Percentiles rank a stretch among this genome's conserved stretches.
Conservation (phyloP, 2,113 vertebrate genomes). For the Saiga tatarica region DNA sequence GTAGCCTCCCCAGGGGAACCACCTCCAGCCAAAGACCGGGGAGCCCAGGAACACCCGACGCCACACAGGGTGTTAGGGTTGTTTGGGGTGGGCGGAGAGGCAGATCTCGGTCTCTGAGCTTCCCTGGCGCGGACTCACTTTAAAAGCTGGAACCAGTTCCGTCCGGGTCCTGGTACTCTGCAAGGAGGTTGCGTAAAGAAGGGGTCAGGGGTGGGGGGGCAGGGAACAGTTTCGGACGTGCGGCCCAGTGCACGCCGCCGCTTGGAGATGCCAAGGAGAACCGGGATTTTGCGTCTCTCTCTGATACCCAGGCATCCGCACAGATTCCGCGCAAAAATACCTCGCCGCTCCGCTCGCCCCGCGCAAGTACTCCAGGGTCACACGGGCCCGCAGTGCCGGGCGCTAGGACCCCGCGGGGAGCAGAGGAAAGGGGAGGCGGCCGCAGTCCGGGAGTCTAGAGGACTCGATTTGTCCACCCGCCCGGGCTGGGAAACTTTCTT, state of each 20-base stretch:
- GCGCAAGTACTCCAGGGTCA: background rate
- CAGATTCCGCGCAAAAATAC: background rate
- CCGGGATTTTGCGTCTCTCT: background rate
- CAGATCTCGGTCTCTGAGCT: background rate
- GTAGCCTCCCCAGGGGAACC: background rate
- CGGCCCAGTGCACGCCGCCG: background rate
- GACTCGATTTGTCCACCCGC: background rate
- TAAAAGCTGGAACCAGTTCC: background rate
- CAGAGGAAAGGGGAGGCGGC: background rate
- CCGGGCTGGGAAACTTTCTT: conserved; percentile 40
- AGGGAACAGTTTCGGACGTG: background rate
- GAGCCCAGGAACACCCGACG: background rate
- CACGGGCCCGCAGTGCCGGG: rapidly evolving
- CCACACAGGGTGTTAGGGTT: background rate
- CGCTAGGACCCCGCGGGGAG: conserved; percentile 69
- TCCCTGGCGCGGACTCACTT: background rate
- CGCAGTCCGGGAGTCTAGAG: background rate
- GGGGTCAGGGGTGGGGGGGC: background rate
- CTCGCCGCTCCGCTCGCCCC: background rate
- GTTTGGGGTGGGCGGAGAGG: background rate
- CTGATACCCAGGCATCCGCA: background rate
- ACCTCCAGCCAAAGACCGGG: background rate
- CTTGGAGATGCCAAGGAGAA: background rate
- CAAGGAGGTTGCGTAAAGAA: background rate
- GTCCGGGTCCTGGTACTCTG: background rate